A percentile compares a stretch with the other conserved stretches of the same genome.
Evolutionary conservation across 2,797 vertebrate species (phyloP).

Genomic region (Champsocephalus esox): DNA sequence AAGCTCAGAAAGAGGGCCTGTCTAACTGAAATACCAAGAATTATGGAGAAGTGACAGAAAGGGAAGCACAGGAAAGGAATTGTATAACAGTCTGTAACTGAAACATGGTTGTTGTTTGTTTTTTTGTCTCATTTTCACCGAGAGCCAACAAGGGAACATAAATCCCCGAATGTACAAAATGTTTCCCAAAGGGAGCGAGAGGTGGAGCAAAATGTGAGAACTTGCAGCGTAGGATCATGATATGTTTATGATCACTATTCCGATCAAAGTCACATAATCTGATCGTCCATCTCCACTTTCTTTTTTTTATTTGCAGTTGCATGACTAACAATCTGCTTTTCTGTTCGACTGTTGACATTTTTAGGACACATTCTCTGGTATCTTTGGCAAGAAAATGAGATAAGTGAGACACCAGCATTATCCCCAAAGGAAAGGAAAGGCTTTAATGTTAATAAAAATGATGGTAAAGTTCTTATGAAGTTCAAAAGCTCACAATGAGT

Average conservation of each 20-base stretch:
- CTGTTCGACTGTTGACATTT: constrained; percentile 1
- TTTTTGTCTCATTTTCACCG: constrained; percentile 52
- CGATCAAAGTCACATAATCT: constrained; percentile 4
- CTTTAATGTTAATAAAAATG: constrained; percentile 8
- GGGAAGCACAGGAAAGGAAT: constrained; percentile 95
- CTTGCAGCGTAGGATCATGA: background rate
- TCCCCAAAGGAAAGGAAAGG: constrained; percentile 32
- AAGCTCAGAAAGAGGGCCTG: constrained; percentile 88
- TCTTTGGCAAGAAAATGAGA: constrained; percentile 35
- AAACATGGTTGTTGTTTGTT: constrained; percentile 66
- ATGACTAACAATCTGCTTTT: constrained; percentile 33
- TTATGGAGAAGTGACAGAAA: constrained; percentile 99
- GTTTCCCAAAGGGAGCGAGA: constrained; percentile 42
- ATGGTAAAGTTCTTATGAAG: constrained; percentile 1
- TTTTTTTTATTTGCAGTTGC: background rate
- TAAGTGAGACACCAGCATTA: constrained; percentile 21
- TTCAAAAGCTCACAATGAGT: background rate
- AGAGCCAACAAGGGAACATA: constrained; percentile 57
- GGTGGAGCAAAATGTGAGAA: constrained; percentile 6
- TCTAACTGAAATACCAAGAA: constrained; percentile 93
- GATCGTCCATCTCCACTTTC: constrained; percentile 4
- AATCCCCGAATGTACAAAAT: constrained; percentile 25
- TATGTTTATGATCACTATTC: background rate
- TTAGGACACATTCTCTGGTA: constrained; percentile 20
- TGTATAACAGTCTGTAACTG: constrained; percentile 85